Evolutionary conservation across 2,888 invertebrate genomes (phyloP).

Genomic region (Gastracanthus pulcherrimus): DNA sequence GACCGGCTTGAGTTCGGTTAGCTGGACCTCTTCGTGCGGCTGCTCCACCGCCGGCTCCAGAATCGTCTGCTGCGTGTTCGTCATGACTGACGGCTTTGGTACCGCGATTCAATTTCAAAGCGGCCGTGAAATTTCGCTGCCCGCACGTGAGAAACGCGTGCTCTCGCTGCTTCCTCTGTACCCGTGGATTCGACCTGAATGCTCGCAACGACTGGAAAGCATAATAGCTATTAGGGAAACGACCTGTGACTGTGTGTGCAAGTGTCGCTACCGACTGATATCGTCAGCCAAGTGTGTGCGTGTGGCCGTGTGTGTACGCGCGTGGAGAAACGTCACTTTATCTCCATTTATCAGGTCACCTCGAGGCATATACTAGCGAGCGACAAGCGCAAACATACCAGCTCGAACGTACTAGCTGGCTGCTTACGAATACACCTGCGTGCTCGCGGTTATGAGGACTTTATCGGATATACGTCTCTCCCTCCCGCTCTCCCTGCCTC

Average conservation of each 20-base stretch:
- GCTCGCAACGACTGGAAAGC: not conserved
- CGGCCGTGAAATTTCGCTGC: too few relatives aligned
- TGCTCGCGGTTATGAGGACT: slow-evolving; percentile 22
- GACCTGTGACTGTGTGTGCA: too few relatives aligned
- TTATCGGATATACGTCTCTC: slow-evolving; percentile 40
- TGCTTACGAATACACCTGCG: slow-evolving; percentile 28
- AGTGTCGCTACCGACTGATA: too few relatives aligned
- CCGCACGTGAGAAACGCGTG: too few relatives aligned
- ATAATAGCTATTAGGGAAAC: not conserved
- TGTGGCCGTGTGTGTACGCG: too few relatives aligned
- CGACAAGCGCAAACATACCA: not conserved
- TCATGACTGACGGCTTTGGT: too few relatives aligned
- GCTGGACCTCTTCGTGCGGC: slow-evolving; percentile 69
- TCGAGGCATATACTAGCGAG: not conserved
- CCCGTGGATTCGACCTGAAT: not conserved
- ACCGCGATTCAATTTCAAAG: too few relatives aligned
- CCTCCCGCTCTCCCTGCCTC: not conserved
- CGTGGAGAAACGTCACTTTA: slow-evolving; percentile 53
- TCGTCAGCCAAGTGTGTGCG: too few relatives aligned
- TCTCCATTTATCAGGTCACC: slow-evolving; percentile 57
- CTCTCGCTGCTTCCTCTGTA: too few relatives aligned
- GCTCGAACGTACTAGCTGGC: not conserved
- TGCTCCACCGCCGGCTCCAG: slow-evolving; percentile 63
- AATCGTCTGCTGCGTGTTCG: slow-evolving; percentile 36
- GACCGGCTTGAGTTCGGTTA: slow-evolving; percentile 74